Evolutionary conservation across 53 echinoderm and acorn worm species (phyloP), one percentile per base, ranked within the genome.

Genomic region (Holothuria leucospilota): DNA sequence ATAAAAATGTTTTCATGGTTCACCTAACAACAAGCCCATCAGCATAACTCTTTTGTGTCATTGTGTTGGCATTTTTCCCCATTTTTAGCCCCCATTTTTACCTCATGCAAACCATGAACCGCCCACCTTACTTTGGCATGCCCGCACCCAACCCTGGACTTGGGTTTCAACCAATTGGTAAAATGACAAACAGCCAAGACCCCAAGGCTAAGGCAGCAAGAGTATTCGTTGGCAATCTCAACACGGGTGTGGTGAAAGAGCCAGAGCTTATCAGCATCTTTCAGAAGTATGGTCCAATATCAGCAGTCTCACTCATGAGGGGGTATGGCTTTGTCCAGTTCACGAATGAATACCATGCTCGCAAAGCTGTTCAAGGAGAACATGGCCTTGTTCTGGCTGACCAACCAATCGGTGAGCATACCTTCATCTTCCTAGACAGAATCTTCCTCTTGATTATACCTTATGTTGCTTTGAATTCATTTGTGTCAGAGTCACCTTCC

Each of bases 141-240:
- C 62, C 80, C n/a, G 42, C 42, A 25, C 25, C 39, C 15, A 83
- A 83, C 39, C 66, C 84, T 25, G 84, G 84, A 29, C 25, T 83
- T 13, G 84, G 84, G 14, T 67, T 41, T 72, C 66, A 84, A 6
- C 77, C 87, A 27, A 69, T 86, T 38, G 90, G 95, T 77, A 97
- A 95, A 72, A 88, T 90, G 77, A 97, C 98, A 41, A 97, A 97
- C 89, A 93, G 75, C 67, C 93, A 93, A 78, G 93, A 93, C 84
- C 88, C 85, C 66, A 92, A 90, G 77, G 89, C 98, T 62, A 95
- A 93, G 85, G 94, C 94, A 2, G 93, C 98, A 2, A 81, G 98
- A 20, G 89, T 97, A 52, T 97, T 97, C 87, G 89, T 97, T 49
- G 98, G 98, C 21, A 97, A 97, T 92, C 92, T 97, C 29, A 97